Evolutionary conservation across 30 jellyfish, hydroid and myxozoan genomes (phyloP).

Genomic region (Phacellophora camtschatica): DNA sequence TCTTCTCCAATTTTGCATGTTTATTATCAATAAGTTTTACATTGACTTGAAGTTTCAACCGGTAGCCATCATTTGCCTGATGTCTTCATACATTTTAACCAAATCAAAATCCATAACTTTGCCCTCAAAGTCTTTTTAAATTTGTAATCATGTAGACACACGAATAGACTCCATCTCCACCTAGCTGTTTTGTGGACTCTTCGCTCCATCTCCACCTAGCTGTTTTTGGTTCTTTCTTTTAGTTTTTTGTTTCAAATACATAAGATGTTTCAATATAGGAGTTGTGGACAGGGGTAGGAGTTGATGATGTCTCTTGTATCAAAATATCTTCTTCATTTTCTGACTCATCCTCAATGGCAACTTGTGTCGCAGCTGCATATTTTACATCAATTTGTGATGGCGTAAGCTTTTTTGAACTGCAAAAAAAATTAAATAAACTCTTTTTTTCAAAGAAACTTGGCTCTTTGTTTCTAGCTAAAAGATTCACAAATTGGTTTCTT

Average conservation of each 20-base stretch:
- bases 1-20: slow-evolving; percentile 30
- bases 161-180: not conserved
- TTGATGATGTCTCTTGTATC: not conserved
- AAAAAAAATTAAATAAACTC: slow-evolving; percentile 1
- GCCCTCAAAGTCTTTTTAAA: slow-evolving; percentile 27
- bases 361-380: not conserved
- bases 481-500: no score
- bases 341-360: not conserved
- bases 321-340: not conserved
- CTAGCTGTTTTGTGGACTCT: slow-evolving; percentile 17
- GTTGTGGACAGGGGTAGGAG: no score
- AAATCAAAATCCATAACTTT: slow-evolving; percentile 28
- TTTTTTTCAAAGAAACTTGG: no score
- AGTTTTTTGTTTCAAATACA: no score
- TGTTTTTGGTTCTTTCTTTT: not conserved
- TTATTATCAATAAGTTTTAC: slow-evolving; percentile 13
- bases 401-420: not conserved
- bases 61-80: slow-evolving; percentile 57
- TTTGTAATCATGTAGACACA: not conserved
- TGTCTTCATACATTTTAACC: slow-evolving; percentile 3
- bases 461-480: no score
- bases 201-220: slow-evolving; percentile 49
- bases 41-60: not conserved
- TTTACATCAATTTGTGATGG: not conserved
- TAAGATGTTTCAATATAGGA: no score